Percentiles rank a stretch among this genome's conserved stretches.
phyloP scores from a whole-genome alignment of 2,797 vertebrate genomes.

The Melanotaenia nigrans region DNA sequence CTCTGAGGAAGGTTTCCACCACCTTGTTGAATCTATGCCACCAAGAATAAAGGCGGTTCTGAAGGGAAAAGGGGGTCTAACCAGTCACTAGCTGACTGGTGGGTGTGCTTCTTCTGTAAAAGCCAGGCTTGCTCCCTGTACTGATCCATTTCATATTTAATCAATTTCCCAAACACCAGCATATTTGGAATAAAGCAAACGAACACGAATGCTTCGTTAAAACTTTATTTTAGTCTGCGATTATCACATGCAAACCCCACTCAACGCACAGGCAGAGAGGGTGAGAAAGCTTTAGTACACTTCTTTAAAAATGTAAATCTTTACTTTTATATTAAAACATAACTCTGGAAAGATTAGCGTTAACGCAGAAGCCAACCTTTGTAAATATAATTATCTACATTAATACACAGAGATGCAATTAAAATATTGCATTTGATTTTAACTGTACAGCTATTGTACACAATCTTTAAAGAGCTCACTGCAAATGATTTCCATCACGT shows the following conservation, averaged over 20 bases:
- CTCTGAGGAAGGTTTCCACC: too few species aligned
- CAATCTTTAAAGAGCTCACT: constrained; percentile 61
- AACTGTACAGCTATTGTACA: constrained; percentile 79
- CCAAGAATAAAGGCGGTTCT: too few species aligned
- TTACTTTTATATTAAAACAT: constrained; percentile 71
- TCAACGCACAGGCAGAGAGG: constrained; percentile 67
- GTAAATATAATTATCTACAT: constrained; percentile 73
- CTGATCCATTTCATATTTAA: too few species aligned
- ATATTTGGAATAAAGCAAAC: not conserved
- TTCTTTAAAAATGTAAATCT: constrained; percentile 75
- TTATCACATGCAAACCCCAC: constrained; percentile 75
- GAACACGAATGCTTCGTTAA: constrained; percentile 52
- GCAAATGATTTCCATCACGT: constrained; percentile 42
- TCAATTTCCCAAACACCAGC: not conserved
- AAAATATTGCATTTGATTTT: constrained; percentile 82
- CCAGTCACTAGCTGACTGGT: too few species aligned
- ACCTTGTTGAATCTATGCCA: too few species aligned
- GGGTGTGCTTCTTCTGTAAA: too few species aligned
- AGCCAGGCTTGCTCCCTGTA: too few species aligned
- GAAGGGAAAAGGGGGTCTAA: too few species aligned
- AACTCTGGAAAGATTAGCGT: constrained; percentile 71
- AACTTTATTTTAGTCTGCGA: constrained; percentile 77
- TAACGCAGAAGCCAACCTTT: constrained; percentile 65
- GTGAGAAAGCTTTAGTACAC: constrained; percentile 57
- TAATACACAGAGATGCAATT: constrained; percentile 80